These are phyloP conservation scores for Mylabris sibirica DNA, from an alignment of 2,888 invertebrate genomes.

Conservation along the genomic window DNA sequence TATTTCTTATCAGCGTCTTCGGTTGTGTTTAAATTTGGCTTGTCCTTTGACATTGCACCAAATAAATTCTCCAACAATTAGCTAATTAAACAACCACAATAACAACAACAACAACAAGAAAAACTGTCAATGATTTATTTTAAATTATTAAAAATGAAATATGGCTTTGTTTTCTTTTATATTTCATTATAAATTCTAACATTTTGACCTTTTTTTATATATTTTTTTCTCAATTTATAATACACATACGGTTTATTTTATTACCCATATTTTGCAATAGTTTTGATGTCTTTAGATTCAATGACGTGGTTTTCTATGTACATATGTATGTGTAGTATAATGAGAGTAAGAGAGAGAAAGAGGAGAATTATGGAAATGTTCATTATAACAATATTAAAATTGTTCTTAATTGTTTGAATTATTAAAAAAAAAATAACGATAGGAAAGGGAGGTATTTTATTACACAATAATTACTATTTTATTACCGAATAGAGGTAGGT, in stretches of 20 bases:
- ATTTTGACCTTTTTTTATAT: conserved; percentile 35
- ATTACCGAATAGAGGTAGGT: too few relatives aligned
- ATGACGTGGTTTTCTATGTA: not conserved
- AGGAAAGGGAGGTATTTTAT: not conserved
- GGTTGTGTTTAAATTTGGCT: not conserved
- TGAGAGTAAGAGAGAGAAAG: too few relatives aligned
- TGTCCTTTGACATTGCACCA: not conserved
- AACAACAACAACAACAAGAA: not conserved
- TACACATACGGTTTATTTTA: not conserved
- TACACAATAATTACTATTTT: too few relatives aligned
- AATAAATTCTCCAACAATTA: not conserved
- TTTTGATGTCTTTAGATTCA: conserved; percentile 1
- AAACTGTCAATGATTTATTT: conserved; percentile 5
- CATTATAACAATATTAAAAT: not conserved
- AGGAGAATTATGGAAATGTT: not conserved
- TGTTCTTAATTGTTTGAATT: not conserved
- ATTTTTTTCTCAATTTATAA: conserved; percentile 22
- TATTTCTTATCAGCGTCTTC: not conserved
- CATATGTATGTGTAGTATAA: too few relatives aligned
- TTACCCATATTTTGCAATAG: not conserved
- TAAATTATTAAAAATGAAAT: conserved; percentile 12
- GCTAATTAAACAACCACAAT: not conserved
- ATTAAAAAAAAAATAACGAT: not conserved
- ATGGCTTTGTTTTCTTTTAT: conserved; percentile 21
- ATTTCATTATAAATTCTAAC: conserved; percentile 35